Evolutionary conservation across 2,888 invertebrate species (phyloP), one percentile per base, ranked within the genome.

Genomic region (Tyria jacobaeae): DNA sequence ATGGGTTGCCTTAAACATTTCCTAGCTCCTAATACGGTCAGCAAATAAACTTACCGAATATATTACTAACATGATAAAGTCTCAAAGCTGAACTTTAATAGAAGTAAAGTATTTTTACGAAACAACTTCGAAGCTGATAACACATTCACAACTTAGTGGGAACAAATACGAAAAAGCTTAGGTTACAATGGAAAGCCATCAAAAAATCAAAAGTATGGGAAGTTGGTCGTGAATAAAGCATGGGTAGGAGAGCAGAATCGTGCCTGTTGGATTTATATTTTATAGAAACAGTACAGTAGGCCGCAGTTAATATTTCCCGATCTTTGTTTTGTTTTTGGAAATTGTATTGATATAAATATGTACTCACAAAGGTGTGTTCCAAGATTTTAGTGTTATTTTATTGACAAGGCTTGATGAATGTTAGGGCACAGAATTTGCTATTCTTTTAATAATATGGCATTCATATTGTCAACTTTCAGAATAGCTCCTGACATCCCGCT

Each of bases 131-230:
- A 39, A 53, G 14, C 44, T 24, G 51, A 64, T 67, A 62, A 68
- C 55, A 70, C 62, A 68, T 69, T 66, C 52, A 27, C 27, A 66
- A 66, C 59, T 66, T 68, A 69, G 70, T 62, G 68, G 41, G 61
- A 64, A 64, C 67, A 73, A 70, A 67, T 66, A 76, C 67, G 66
- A 65, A 73, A 75, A 65, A 70, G 61, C 60, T 72, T 64, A 67
- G 52, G 59, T 34, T 76, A 84, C 84, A 82, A 68, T 80, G 68
- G 72, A 83, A 84, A 60, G 76, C 83, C 73, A 83, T 84, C 79
- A 83, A 83, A 82, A 82, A 76, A 80, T 75, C 77, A 77, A 76
- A 75, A 77, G 73, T 71, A 75, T 68, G 68, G 73, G 71, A 78
- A 74, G 47, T 54, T 41, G 21, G 57, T 65, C 60, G 55, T 84